Base-by-base conservation (phyloP, 2,113 vertebrate species). In the Gobius niger region DNA sequence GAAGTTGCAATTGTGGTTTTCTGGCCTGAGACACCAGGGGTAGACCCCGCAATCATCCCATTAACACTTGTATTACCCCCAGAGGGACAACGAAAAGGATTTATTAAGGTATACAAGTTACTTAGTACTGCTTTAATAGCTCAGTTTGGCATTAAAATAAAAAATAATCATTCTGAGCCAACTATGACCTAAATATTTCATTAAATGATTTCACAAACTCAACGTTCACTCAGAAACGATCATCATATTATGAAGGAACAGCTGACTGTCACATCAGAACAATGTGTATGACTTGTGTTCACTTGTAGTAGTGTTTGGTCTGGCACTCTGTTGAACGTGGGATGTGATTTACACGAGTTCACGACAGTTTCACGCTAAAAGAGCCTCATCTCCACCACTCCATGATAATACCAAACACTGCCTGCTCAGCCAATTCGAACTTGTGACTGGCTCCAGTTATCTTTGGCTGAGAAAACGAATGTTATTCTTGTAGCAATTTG, bases 361-460 rank as follows among this genome's bases (percentile, higher is more conserved):
- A 59, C 56, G 15, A 59, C 56, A 59, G 56, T 60, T 56, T 34
- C 53, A 56, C 19, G 13, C 12, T 56, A 56, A 56, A 56, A 56
- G 57, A 60, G 15, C 40, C 40, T 60, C 40, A 9, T 42, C n/a
- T 10, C 15, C 57, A n/a, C 15, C 40, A 42, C 14, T 60, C 40
- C 4, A 44, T 3, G 12, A 15, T 2, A 60, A 42, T 9, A 14
- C 15, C 34, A 60, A 13, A 34, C 15, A 59, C 56, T 3, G 56
- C 40, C 14, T n/a, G 8, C 57, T 34, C 15, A 8, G 40, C 57
- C 8, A 40, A 44, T 56, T 56, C 24, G 11, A 34, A 24, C 34
- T 10, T 56, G 53, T 12, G 9, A 56, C 18, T 50, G 49, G 47
- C 52, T 56, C 9, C 19, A 10, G 11, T 19, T 5, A 56, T 6